Percentiles rank a stretch among this genome's conserved stretches.
These are phyloP conservation scores for Bagarius yarrelli DNA, from an alignment of 2,113 vertebrate species.

Conservation along the genomic window DNA sequence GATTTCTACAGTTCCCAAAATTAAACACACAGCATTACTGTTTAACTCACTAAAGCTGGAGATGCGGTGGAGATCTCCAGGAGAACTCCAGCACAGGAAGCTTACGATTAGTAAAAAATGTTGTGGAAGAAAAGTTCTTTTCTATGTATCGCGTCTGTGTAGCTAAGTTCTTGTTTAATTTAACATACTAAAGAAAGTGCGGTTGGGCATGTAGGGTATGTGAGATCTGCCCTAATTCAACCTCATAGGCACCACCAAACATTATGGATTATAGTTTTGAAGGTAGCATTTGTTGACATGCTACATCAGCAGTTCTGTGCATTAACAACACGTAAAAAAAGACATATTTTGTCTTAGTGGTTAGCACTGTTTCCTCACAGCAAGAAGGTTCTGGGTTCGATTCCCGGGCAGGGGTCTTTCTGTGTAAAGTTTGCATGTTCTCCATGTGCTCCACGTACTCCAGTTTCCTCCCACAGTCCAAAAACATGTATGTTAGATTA, in stretches of 20 bases:
- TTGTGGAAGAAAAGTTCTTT: background rate
- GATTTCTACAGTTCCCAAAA: background rate
- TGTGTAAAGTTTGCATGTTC: too few relatives aligned
- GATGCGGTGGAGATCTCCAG: background rate
- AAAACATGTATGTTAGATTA: too few relatives aligned
- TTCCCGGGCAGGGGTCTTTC: too few relatives aligned
- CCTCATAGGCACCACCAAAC: background rate
- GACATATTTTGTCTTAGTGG: too few relatives aligned
- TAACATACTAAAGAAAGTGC: background rate
- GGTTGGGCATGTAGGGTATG: too few relatives aligned
- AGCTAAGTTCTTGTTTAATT: background rate
- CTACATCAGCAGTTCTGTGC: background rate
- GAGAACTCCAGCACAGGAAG: background rate
- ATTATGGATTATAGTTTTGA: background rate
- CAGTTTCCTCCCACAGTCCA: too few relatives aligned
- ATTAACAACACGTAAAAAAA: background rate
- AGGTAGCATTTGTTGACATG: background rate
- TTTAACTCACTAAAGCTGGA: background rate
- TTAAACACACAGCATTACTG: constrained; percentile 4
- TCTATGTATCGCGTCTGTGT: background rate
- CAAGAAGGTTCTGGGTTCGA: too few relatives aligned
- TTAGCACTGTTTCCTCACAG: too few relatives aligned
- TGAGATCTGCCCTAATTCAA: background rate
- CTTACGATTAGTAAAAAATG: background rate
- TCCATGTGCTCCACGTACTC: too few relatives aligned